phyloP scores from a whole-genome alignment of 2,888 invertebrate species.

The Cheilosia vulpina region DNA sequence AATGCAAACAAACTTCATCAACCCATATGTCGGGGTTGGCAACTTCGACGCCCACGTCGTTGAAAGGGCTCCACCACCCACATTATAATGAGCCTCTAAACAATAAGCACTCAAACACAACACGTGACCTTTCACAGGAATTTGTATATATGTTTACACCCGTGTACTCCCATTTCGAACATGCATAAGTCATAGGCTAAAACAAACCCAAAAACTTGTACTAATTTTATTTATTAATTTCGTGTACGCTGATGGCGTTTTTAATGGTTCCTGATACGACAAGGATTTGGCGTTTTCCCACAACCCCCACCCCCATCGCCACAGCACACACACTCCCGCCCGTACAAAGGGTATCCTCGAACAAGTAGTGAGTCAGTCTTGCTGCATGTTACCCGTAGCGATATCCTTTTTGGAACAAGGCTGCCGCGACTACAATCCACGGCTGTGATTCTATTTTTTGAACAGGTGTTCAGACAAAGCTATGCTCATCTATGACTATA shows the following conservation, averaged over 20 bases:
- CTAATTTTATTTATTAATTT: constrained; percentile 75
- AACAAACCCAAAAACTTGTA: constrained; percentile 57
- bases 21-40: not conserved
- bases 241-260: constrained; percentile 79
- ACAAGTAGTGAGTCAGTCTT: not conserved
- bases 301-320: not conserved
- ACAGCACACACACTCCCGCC: not conserved
- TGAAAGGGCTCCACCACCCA: no score
- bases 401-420: constrained; percentile 27
- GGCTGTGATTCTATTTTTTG: constrained; percentile 37
- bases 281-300: constrained; percentile 48
- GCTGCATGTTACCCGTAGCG: constrained; percentile 23
- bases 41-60: not conserved
- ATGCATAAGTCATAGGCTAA: constrained; percentile 52
- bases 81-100: not conserved
- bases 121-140: not conserved
- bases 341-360: not conserved
- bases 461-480: constrained; percentile 54
- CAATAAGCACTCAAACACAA: constrained; percentile 1
- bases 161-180: constrained; percentile 12
- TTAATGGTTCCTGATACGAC: constrained; percentile 73
- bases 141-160: constrained; percentile 10
- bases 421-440: constrained; percentile 43
- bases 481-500: constrained; percentile 14
- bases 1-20: not conserved